These are phyloP conservation scores for Distichodus sexfasciatus DNA, from an alignment of 2,797 vertebrate genomes.

Conservation along the genomic window DNA sequence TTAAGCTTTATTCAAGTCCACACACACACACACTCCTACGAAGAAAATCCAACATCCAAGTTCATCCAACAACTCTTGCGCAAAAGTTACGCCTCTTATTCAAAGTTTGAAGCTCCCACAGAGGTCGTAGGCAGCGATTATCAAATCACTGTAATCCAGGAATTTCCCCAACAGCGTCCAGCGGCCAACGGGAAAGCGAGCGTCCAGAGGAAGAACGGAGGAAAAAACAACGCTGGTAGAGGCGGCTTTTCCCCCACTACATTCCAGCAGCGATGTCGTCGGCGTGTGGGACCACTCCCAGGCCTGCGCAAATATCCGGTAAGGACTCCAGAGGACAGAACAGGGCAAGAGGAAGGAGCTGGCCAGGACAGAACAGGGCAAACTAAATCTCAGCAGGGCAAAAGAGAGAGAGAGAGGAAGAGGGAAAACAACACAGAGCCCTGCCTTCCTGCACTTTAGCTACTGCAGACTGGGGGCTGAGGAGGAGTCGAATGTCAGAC, in stretches of 20 bases:
- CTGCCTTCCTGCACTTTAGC: conserved; percentile 17
- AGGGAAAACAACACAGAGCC: conserved; percentile 52
- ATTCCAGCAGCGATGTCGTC: conserved; percentile 50
- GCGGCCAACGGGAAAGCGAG: conserved; percentile 23
- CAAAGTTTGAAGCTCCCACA: no score
- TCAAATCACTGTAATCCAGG: conserved; percentile 39
- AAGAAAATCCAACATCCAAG: conserved; percentile 17
- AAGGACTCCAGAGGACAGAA: conserved; percentile 11
- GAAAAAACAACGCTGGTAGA: conserved; percentile 9
- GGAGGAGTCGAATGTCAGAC: conserved; percentile 52
- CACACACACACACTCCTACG: not conserved
- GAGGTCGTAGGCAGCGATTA: conserved; percentile 5
- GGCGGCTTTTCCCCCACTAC: conserved; percentile 26
- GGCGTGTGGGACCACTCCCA: conserved; percentile 42
- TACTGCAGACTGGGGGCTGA: conserved; percentile 42
- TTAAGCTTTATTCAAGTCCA: not conserved
- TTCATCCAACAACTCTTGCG: not conserved
- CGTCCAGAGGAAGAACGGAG: conserved; percentile 8
- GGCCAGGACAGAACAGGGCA: not conserved
- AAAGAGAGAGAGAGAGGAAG: conserved; percentile 9
- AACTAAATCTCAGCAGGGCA: conserved; percentile 14
- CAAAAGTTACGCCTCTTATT: conserved; percentile 18
- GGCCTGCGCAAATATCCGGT: conserved; percentile 26
- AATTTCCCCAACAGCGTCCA: conserved; percentile 45
- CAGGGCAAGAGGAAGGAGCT: conserved; percentile 2